Conservation (phyloP, 2,888 invertebrate genomes). For the Parnassius mnemosyne region DNA sequence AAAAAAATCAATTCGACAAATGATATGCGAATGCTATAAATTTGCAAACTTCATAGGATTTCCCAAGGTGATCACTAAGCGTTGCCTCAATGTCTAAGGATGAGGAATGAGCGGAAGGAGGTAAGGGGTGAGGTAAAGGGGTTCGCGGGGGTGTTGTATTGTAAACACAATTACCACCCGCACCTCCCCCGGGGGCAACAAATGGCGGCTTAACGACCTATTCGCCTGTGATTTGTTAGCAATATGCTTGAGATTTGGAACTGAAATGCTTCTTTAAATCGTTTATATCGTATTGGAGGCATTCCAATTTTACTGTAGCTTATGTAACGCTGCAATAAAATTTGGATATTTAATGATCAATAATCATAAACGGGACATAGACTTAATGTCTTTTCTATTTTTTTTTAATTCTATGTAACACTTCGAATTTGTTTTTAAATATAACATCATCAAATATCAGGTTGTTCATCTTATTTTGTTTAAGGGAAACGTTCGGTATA, state of each 20-base stretch:
- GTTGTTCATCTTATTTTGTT: no score
- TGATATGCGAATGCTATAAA: background rate
- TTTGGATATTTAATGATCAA: background rate
- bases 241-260: constrained; percentile 77
- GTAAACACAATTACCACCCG: constrained; percentile 73
- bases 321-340: background rate
- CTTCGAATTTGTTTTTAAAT: no score
- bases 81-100: constrained; percentile 64
- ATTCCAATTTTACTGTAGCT: background rate
- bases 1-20: no score
- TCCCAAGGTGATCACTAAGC: constrained; percentile 70
- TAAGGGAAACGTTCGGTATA: no score
- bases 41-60: constrained; percentile 47
- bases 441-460: no score
- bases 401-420: no score
- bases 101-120: constrained; percentile 71
- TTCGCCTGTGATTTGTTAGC: constrained; percentile 78
- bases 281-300: background rate
- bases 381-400: no score
- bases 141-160: constrained; percentile 53
- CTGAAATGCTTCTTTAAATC: constrained; percentile 50
- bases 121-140: constrained; percentile 39
- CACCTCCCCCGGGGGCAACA: constrained; percentile 58
- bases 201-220: constrained; percentile 79
- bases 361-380: no score